Conservation (phyloP, 2,797 vertebrate genomes). For the Manis pentadactyla region DNA sequence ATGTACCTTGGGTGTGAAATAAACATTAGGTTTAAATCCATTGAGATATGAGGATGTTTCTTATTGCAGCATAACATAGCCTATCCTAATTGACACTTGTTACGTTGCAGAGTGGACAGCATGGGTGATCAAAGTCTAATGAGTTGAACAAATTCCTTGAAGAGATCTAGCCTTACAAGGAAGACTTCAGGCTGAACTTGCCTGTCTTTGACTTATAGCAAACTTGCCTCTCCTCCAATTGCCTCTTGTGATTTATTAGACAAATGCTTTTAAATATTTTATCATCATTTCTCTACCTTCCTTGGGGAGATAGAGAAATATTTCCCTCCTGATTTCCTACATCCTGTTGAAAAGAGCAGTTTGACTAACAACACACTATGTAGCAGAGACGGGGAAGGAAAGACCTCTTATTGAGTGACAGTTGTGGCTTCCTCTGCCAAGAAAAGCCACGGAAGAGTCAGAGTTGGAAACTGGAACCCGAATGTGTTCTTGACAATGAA, state of each 20-base stretch:
- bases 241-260: not conserved
- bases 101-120: not conserved
- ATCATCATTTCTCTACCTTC: not conserved
- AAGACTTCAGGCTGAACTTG: not conserved
- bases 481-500: not conserved
- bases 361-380: not conserved
- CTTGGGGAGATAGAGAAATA: not conserved
- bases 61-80: not conserved
- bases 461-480: constrained; percentile 5
- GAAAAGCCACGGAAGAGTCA: not conserved
- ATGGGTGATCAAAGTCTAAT: not conserved
- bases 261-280: constrained; percentile 8
- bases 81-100: not conserved
- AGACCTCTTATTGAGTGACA: not conserved
- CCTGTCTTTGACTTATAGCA: not conserved
- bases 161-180: not conserved
- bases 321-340: constrained; percentile 31
- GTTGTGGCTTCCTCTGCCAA: not conserved
- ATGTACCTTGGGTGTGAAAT: not conserved
- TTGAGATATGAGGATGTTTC: not conserved
- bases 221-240: not conserved
- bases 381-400: not conserved
- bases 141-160: constrained; percentile 14
- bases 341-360: not conserved
- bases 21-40: not conserved